These are phyloP conservation scores for Streptopelia turtur DNA, from an alignment of 2,797 vertebrate species.

Conservation along the genomic window DNA sequence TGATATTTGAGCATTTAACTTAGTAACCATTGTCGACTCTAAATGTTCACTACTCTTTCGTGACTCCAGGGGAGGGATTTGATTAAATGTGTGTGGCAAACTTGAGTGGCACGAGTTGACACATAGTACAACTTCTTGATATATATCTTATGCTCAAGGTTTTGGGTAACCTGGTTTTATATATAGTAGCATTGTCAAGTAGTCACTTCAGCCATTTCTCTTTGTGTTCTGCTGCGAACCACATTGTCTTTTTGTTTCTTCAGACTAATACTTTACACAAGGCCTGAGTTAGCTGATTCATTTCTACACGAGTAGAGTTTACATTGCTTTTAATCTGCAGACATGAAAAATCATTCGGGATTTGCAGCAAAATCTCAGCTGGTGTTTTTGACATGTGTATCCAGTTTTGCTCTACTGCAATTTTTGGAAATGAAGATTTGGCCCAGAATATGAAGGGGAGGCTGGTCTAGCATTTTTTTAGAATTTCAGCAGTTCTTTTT, in stretches of 20 bases:
- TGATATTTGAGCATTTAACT: not conserved
- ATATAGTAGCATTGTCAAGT: not conserved
- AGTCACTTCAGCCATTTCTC: not conserved
- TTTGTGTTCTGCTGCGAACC: not conserved
- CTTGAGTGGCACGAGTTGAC: not conserved
- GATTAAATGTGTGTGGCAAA: not conserved
- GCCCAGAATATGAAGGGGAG: not conserved
- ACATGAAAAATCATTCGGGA: not conserved
- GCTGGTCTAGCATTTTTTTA: not conserved
- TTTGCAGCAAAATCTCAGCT: not conserved
- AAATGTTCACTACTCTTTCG: not conserved
- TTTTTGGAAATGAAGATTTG: not conserved
- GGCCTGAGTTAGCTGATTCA: rapidly evolving
- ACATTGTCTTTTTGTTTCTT: not conserved
- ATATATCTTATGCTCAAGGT: not conserved
- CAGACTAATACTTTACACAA: not conserved
- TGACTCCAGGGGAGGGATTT: not conserved
- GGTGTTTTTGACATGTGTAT: not conserved
- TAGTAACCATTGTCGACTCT: not conserved
- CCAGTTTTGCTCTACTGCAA: not conserved
- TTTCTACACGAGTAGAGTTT: not conserved
- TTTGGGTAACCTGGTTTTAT: not conserved
- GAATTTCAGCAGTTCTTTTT: not conserved
- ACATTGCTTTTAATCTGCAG: not conserved
- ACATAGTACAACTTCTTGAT: not conserved